A percentile compares a stretch with the other conserved stretches of the same genome.
Conservation (phyloP, 1,140 invertebrate species). For the Listronotus bonariensis region DNA sequence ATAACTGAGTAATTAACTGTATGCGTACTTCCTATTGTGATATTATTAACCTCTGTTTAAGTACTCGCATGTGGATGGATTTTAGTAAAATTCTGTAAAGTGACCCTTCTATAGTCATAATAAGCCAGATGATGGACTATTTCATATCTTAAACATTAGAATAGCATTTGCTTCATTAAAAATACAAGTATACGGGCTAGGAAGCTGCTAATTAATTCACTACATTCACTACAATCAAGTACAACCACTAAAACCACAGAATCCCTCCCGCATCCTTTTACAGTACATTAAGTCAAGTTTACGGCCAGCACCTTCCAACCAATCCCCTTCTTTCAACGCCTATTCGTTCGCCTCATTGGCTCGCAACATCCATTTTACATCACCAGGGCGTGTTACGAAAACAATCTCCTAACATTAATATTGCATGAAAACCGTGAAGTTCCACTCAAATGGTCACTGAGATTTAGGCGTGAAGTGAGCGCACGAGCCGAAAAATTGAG, state of each 20-base stretch:
- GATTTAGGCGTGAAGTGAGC: slow-evolving; percentile 33
- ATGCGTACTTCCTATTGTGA: no score
- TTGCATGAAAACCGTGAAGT: slow-evolving; percentile 38
- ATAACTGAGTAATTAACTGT: no score
- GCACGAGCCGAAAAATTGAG: slow-evolving; percentile 30
- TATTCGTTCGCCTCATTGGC: slow-evolving; percentile 23
- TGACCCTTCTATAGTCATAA: no score
- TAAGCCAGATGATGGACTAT: no score
- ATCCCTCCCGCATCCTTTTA: slow-evolving; percentile 8
- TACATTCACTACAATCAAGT: no score
- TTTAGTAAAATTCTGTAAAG: no score
- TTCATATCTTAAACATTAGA: no score
- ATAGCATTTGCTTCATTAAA: no score
- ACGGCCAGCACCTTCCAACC: slow-evolving; percentile 1
- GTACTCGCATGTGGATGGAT: no score
- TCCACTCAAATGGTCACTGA: slow-evolving; percentile 47
- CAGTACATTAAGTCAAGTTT: slow-evolving; percentile 6
- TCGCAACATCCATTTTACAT: slow-evolving; percentile 41
- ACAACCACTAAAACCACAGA: background rate
- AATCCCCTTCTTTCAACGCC: slow-evolving; percentile 14
- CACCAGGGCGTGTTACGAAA: slow-evolving; percentile 32
- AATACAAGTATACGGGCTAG: no score
- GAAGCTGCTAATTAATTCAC: no score
- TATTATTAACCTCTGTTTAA: no score
- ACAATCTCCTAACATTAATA: slow-evolving; percentile 34